These are phyloP conservation scores for Cydia amplana DNA, from an alignment of 1,140 invertebrate genomes.

Conservation along the genomic window DNA sequence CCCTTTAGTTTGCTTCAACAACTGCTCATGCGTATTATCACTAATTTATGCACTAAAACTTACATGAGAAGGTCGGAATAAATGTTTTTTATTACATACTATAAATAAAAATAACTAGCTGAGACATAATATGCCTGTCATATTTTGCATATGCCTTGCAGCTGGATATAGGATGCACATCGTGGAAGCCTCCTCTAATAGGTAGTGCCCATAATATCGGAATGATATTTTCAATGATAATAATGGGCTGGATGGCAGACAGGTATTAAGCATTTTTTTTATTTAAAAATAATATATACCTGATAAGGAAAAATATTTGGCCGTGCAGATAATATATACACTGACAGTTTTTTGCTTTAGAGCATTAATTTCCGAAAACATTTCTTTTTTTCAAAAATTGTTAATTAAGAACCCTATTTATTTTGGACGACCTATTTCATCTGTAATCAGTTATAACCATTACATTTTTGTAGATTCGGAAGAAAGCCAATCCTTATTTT, in stretches of 20 bases:
- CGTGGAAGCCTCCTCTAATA: constrained; percentile 61
- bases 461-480: constrained; percentile 57
- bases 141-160: constrained; percentile 39
- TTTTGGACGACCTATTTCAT: too few relatives aligned
- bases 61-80: too few relatives aligned
- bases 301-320: too few relatives aligned
- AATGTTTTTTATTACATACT: too few relatives aligned
- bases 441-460: neutral
- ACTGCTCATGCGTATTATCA: too few relatives aligned
- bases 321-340: neutral
- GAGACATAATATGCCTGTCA: too few relatives aligned
- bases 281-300: too few relatives aligned
- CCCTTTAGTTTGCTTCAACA: too few relatives aligned
- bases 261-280: constrained; percentile 47
- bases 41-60: too few relatives aligned
- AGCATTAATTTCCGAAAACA: too few relatives aligned
- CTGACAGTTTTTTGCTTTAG: neutral
- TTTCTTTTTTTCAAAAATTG: neutral
- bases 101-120: too few relatives aligned
- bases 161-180: constrained; percentile 62
- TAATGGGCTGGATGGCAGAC: constrained; percentile 62
- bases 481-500: constrained; percentile 62
- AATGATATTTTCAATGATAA: constrained; percentile 64
- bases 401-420: neutral
- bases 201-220: constrained; percentile 66